A percentile compares a stretch with the other conserved stretches of the same genome.
phyloP scores from a whole-genome alignment of 2,888 invertebrate genomes.

The Scrobipalpa atriplicella region DNA sequence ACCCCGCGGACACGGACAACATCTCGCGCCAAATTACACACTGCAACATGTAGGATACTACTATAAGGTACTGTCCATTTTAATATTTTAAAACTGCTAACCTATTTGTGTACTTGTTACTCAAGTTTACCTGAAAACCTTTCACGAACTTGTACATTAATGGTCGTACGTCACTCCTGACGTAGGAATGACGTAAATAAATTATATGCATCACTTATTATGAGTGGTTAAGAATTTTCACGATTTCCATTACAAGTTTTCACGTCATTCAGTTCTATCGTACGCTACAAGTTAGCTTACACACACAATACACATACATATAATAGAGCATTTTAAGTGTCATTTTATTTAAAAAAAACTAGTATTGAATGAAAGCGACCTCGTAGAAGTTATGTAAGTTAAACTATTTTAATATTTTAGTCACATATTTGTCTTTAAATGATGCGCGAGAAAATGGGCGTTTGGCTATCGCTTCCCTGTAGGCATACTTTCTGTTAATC shows the following conservation, averaged over 20 bases:
- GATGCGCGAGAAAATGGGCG: background rate
- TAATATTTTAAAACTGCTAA: background rate
- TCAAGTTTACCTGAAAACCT: background rate
- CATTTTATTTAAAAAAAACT: background rate
- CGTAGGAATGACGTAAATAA: slow-evolving; percentile 21
- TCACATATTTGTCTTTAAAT: background rate
- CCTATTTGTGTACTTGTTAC: background rate
- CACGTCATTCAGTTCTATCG: background rate
- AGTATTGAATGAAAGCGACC: background rate
- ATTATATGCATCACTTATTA: background rate
- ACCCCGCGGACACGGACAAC: background rate
- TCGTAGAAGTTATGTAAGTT: background rate
- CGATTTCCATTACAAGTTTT: background rate
- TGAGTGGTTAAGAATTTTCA: slow-evolving; percentile 1
- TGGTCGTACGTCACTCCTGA: slow-evolving; percentile 18
- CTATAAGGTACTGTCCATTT: slow-evolving; percentile 15
- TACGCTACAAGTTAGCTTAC: background rate
- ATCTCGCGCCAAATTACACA: background rate
- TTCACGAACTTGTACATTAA: background rate
- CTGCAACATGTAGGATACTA: slow-evolving; percentile 8
- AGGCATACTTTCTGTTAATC: too few species aligned
- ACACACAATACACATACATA: background rate
- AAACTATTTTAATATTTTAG: background rate
- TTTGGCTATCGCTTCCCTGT: background rate
- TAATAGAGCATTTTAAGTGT: background rate